A percentile compares a stretch with the other conserved stretches of the same genome.
These are phyloP conservation scores for Taphrorychus bicolor DNA, from an alignment of 2,888 invertebrate species.

Conservation along the genomic window DNA sequence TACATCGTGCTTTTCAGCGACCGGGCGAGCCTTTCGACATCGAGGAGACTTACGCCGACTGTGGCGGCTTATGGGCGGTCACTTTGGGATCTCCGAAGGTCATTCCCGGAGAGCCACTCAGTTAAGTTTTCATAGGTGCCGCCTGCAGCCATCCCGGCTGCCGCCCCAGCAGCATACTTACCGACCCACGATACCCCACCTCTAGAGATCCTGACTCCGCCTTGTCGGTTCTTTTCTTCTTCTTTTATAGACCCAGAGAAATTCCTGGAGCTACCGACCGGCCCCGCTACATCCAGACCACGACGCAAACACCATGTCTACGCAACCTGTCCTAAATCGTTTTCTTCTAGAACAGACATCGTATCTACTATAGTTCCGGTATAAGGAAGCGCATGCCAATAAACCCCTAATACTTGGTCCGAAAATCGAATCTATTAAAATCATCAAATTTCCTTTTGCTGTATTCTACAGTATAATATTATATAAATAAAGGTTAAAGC, in stretches of 20 bases:
- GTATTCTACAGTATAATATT: too few relatives aligned
- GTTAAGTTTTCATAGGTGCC: background rate
- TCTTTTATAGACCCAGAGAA: background rate
- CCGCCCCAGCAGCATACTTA: background rate
- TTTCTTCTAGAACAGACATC: background rate
- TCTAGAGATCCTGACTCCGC: background rate
- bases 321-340: background rate
- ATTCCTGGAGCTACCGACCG: conserved; percentile 2
- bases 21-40: background rate
- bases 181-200: background rate
- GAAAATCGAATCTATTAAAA: too few relatives aligned
- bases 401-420: too few relatives aligned
- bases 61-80: background rate
- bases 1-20: background rate
- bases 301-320: background rate
- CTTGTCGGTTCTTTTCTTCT: background rate
- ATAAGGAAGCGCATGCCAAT: too few relatives aligned
- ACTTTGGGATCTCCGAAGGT: background rate
- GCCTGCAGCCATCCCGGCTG: background rate
- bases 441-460: too few relatives aligned
- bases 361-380: too few relatives aligned
- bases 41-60: background rate
- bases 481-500: too few relatives aligned
- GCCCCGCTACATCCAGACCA: background rate
- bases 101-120: background rate